Evolutionary conservation across 2,888 invertebrate genomes (phyloP), one percentile per base, ranked within the genome.

Genomic region (Ischnus inquisitorius): DNA sequence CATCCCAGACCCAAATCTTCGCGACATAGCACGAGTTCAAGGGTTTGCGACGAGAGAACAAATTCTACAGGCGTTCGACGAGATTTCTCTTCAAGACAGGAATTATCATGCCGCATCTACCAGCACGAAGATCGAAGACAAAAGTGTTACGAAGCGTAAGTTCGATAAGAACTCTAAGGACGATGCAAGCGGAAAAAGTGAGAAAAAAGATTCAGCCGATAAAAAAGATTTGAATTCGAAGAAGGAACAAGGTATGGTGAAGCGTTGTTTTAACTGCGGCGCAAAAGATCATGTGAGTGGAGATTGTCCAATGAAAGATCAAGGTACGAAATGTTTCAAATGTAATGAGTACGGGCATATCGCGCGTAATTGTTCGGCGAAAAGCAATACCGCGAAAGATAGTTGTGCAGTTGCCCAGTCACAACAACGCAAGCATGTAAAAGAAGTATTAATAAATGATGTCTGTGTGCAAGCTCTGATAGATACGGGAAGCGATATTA

Each of bases 401-500:
- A 48, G 34, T 10, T 65, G 43, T 25, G 57, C 67, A 6, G 3
- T 74, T 3, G 14, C 14, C 22, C 51, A 51, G 19, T 28, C 46
- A 12, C n/a, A 48, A 3, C 65, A 12, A 19, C 46, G 48, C 3
- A 39, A 74, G 12, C 62, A 81, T 43, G 14, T 43, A 3, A 83
- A 83, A 34, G 62, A 77, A 12, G 76, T 82, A 4, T 57, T 34
- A 4, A 69, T 75, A 19, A 57, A 71, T 5, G 39, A 34, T 10
- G 3, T 67, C 14, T 4, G 5, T 1, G 51, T 83, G 16, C 6
- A 6, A 3, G 85, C 84, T 0, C 14, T 85, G 0, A 39, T 86
- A 1, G 84, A 84, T 14, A 78, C 82, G 0, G 83, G 78, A 0
- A 83, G 86, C 48, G 81, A 87, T 46, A 12, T 85, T n/a, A 82